A percentile compares a stretch with the other conserved stretches of the same genome.
Evolutionary conservation across 1,140 invertebrate genomes (phyloP).

Genomic region (Pemphigus obesinymphae): DNA sequence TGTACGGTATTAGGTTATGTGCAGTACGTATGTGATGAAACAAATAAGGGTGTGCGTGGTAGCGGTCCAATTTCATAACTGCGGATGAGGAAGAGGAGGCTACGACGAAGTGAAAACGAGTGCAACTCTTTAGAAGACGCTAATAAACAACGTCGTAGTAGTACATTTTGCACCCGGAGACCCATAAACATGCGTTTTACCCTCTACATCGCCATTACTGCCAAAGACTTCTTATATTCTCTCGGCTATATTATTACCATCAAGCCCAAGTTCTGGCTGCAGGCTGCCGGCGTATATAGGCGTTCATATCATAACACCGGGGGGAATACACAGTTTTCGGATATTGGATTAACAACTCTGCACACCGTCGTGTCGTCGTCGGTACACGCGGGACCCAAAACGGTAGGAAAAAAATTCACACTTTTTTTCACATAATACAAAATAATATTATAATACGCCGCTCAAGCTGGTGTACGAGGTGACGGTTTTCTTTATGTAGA

Average conservation of each 20-base stretch:
- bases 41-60: neutral
- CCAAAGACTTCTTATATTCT: neutral
- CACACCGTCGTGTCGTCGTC: no score
- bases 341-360: neutral
- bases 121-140: slow-evolving; percentile 19
- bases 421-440: neutral
- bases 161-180: slow-evolving; percentile 16
- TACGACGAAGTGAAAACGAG: neutral
- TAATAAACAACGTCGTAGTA: slow-evolving; percentile 35
- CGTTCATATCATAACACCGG: neutral
- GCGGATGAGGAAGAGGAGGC: neutral
- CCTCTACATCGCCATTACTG: neutral
- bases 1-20: neutral
- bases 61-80: slow-evolving; percentile 33
- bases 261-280: neutral
- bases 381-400: neutral
- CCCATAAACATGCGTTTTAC: slow-evolving; percentile 19
- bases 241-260: neutral
- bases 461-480: no score
- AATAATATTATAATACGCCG: neutral
- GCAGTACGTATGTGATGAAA: no score
- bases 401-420: neutral
- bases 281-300: neutral
- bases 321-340: neutral
- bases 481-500: no score